Evolutionary conservation across 2,797 vertebrate genomes (phyloP), one percentile per base, ranked within the genome.

Genomic region (Myoxocephalus aenaeus): DNA sequence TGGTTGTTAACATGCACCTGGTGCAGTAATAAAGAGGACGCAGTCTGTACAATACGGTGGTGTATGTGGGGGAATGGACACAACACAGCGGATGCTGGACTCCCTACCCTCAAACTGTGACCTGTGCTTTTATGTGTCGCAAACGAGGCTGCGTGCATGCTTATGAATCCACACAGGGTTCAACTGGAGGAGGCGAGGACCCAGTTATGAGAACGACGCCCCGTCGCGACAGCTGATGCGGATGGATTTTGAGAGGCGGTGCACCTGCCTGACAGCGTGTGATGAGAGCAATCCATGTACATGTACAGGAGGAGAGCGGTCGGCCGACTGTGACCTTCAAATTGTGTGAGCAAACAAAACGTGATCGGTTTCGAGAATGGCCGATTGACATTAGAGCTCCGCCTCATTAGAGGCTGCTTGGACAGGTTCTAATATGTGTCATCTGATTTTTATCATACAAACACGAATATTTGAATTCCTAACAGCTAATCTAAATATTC

Each of bases 261-360:
- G 71, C 74, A 38, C 20, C 65, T 63, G 74, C 58, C 62, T 67
- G 44, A 65, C 75, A 46, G 70, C 27, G 42, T 69, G 54, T 38
- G 48, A 74, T 73, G 27, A 70, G 34, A 65, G 54, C 79, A 76
- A 48, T 74, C 70, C 42, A 76, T 79, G 77, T 51, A 62, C 70
- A 54, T 58, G 32, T 82, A 80, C 44, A 64, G 32, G 53, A 65
- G n/a, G 2, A 18, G 4, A 4, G 59, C 34, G 40, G 40, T 7
- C n/a, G 57, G 25, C 15, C 10, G 13, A 66, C 25, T n/a, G 34
- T 11, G 58, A 77, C 14, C 27, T 65, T 73, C 32, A 8, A 27
- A 32, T 36, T 56, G 56, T 32, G 72, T 63, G 27, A 27, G 20
- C 29, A 51, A 73, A 50, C 54, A 53, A 10, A 62, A 63, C 25